Percentiles rank a stretch among this genome's conserved stretches.
Evolutionary conservation across 2,797 vertebrate genomes (phyloP).

Genomic region (Adelosebastes latens): DNA sequence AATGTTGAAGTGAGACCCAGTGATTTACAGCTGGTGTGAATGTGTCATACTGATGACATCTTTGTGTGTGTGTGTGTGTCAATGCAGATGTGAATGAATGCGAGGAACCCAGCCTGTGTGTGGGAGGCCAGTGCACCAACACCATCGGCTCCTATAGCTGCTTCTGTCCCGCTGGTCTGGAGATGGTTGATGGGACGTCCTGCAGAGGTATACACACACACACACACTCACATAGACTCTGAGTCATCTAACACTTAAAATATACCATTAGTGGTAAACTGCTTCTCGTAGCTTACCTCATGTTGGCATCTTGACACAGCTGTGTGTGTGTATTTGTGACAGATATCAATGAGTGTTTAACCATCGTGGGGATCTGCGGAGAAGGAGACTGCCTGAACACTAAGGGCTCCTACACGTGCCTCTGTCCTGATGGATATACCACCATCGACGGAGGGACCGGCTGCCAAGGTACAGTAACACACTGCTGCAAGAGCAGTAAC

Average conservation of each 20-base stretch:
- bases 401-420: conserved; percentile 87
- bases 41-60: conserved; percentile 53
- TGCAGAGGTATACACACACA: conserved; percentile 73
- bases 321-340: conserved; percentile 52
- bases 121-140: conserved; percentile 78
- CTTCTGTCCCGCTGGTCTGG: conserved; percentile 71
- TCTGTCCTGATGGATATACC: conserved; percentile 85
- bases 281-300: conserved; percentile 28
- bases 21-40: conserved; percentile 50
- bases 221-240: not conserved
- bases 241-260: conserved; percentile 10
- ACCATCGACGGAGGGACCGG: conserved; percentile 64
- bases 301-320: conserved; percentile 41
- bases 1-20: conserved; percentile 22
- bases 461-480: conserved; percentile 84
- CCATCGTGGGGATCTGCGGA: conserved; percentile 79
- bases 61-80: conserved; percentile 3
- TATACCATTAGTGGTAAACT: conserved; percentile 23
- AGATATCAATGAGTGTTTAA: conserved; percentile 88
- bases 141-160: conserved; percentile 75
- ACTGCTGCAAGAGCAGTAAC: not conserved
- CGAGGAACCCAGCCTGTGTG: conserved; percentile 68
- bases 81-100: conserved; percentile 82
- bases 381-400: conserved; percentile 88
- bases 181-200: conserved; percentile 63